Evolutionary conservation across 2,113 vertebrate genomes (phyloP), one percentile per base, ranked within the genome.

Genomic region (Leiothrix lutea): DNA sequence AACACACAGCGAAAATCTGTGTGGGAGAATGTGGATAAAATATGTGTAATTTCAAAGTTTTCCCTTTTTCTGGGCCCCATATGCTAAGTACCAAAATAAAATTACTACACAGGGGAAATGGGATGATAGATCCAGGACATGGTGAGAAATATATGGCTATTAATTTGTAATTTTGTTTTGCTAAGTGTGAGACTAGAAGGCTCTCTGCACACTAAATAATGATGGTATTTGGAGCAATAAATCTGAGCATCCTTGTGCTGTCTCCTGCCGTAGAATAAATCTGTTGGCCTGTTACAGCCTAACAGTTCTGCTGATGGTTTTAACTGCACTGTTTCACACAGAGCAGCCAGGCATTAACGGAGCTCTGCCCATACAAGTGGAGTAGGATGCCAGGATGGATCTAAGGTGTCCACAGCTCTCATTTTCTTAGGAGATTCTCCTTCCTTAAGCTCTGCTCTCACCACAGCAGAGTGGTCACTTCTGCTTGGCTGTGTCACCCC

Each of bases 111-210:
- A 33, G 70, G 62, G 60, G 88, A 94, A 88, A 95, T 54, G 54
- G 65, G 92, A 85, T 80, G 90, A 80, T 66, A 93, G 69, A 88
- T 94, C 79, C 94, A 94, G 92, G 95, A 81, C 83, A 69, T 44
- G 80, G 61, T 77, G 82, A 79, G 60, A 92, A 91, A 88, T 94
- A 94, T 86, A 96, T 89, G 81, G 93, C 92, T 88, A 95, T 95
- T 97, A 93, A 94, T 96, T 95, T 89, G 95, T 93, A 94, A 94
- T 95, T 93, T 92, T 97, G 64, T 96, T 97, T 97, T 96, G 81
- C 96, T 96, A 94, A 95, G 80, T 95, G 77, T 95, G 94, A 98
- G 94, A 94, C 90, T 77, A 60, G 66, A 61, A 77, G 79, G 92
- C 73, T 91, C 95, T 93, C 67, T 23, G 31, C 73, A 48, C 91